Evolutionary conservation across 2,113 vertebrate species (phyloP).

Genomic region (Tiliqua scincoides): DNA sequence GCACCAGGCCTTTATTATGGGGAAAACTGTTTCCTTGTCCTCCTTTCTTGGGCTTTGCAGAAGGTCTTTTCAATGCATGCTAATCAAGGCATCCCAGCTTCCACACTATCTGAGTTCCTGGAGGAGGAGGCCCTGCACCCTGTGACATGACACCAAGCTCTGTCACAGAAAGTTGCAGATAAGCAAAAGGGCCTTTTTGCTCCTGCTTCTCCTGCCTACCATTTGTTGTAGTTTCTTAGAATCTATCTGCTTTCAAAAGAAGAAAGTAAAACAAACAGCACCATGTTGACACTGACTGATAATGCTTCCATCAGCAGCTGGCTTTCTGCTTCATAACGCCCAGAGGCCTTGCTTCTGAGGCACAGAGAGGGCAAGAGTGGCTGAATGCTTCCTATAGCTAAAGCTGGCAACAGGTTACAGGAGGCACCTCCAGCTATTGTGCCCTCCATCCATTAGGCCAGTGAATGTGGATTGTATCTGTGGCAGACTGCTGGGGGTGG

Average conservation of each 20-base stretch:
- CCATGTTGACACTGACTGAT: not conserved
- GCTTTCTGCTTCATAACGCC: not conserved
- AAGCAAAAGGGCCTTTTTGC: slow-evolving; percentile 48
- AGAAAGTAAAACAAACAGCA: slow-evolving; percentile 38
- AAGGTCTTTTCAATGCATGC: not conserved
- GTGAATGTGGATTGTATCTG: too few species aligned
- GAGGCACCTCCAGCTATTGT: too few species aligned
- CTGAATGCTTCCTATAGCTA: not conserved
- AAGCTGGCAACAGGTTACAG: too few species aligned
- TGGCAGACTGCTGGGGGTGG: too few species aligned
- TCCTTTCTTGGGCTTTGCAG: not conserved
- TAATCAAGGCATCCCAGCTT: slow-evolving; percentile 59
- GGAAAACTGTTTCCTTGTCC: not conserved
- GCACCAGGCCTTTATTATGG: not conserved
- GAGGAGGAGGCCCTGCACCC: slow-evolving; percentile 34
- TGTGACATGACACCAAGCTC: not conserved
- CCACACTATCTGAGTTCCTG: slow-evolving; percentile 30
- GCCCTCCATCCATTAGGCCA: too few species aligned
- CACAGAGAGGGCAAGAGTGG: not conserved
- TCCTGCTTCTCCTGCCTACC: slow-evolving; percentile 27
- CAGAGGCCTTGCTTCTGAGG: not conserved
- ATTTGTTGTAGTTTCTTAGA: slow-evolving; percentile 54
- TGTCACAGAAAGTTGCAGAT: slow-evolving; percentile 54
- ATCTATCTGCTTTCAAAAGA: slow-evolving; percentile 34
- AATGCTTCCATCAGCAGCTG: not conserved